Evolutionary conservation across 2,888 invertebrate species (phyloP).

Genomic region (Rhimphoctona megacephalus): DNA sequence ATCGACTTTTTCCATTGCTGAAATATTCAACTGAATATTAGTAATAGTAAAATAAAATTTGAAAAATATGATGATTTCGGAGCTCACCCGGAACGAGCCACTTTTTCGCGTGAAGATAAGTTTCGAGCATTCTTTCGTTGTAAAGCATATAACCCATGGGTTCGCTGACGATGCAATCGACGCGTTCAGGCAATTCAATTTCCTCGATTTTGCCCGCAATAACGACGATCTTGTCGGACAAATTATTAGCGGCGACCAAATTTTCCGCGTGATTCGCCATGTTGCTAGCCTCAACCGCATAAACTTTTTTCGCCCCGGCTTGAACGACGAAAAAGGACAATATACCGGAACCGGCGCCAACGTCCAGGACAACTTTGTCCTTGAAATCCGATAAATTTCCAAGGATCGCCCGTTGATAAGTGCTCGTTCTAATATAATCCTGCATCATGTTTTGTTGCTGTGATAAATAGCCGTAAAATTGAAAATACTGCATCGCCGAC

Average conservation of each 20-base stretch:
- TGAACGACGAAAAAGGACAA: constrained; percentile 99
- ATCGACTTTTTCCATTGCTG: no score
- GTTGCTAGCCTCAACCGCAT: constrained; percentile 99
- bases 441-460: constrained; percentile 99
- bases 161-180: constrained; percentile 99
- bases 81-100: constrained; percentile 93
- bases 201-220: constrained; percentile 99
- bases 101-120: constrained; percentile 99
- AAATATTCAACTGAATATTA: no score
- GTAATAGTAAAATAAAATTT: not conserved
- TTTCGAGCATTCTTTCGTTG: constrained; percentile 99
- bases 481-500: constrained; percentile 99
- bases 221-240: constrained; percentile 95
- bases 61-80: not conserved
- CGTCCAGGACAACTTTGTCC: constrained; percentile 97
- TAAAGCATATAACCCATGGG: constrained; percentile 99
- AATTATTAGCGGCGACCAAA: constrained; percentile 95
- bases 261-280: constrained; percentile 98
- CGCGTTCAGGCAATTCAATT: constrained; percentile 96
- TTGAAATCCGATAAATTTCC: constrained; percentile 97
- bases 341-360: constrained; percentile 99
- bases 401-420: constrained; percentile 98
- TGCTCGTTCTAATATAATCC: constrained; percentile 99
- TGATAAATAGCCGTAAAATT: constrained; percentile 99
- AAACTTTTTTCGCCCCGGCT: constrained; percentile 98